Evolutionary conservation across 2,888 invertebrate genomes (phyloP), one percentile per base, ranked within the genome.

Genomic region (Noctua janthe): DNA sequence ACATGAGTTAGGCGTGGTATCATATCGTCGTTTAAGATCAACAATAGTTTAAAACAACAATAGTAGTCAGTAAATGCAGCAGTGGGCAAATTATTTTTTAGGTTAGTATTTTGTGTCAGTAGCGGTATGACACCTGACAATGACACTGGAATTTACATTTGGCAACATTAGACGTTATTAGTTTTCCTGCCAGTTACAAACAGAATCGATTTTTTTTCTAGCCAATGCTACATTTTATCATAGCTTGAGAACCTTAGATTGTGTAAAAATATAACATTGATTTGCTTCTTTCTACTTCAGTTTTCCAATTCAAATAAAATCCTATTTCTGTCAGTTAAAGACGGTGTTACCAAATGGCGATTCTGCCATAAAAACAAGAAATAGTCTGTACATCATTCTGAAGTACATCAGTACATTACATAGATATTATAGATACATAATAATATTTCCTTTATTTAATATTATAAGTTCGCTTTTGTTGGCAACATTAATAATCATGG

Each of bases 1-100:
- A 95, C 72, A 51, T 90, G 88, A 81, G 91, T 83, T 69, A 95
- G 59, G 51, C 95, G 94, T 47, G 94, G 92, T 81, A 95, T 86
- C 96, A 96, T 96, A 82, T 86, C 83, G 70, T 84, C 85, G n/a
- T 20, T 51, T 74, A 43, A 29, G 8, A 20, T 2, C 2, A 54
- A n/a, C 15, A 51, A 74, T 35, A 17, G 5, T 66, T 39, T 23
- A 71, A 54, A 59, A n/a, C 1, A 39, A 56, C 13, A 70, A 49
- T 10, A 47, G 29, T 29, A 69, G 5, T 49, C 13, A 80, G 2
- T 67, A 17, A 17, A 62, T 35, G 47, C 47, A 74, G n/a, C n/a
- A 64, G 20, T 51, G n/a, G 1, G 8, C 6, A 17, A 29, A 49
- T 39, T 17, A 1, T 2, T 35, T 66, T 78, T 29, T 49, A 81